These are phyloP conservation scores for Cataglyphis cursor DNA, from an alignment of 2,888 invertebrate species.

Conservation along the genomic window DNA sequence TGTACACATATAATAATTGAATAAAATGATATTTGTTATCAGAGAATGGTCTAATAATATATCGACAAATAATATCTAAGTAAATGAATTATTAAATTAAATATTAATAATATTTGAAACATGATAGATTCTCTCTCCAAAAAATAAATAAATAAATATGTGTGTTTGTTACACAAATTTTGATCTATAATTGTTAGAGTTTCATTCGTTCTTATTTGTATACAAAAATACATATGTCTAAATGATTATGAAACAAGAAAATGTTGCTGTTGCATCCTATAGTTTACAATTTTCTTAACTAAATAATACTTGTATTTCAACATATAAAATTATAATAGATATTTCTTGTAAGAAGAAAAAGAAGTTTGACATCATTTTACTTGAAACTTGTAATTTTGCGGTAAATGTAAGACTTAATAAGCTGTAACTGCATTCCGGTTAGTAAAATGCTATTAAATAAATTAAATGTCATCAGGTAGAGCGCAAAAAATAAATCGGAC, in stretches of 20 bases:
- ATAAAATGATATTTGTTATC: neutral
- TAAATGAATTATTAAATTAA: neutral
- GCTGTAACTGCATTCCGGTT: slow-evolving; percentile 13
- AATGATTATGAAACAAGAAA: neutral
- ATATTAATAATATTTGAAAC: neutral
- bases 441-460: slow-evolving; percentile 14
- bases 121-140: neutral
- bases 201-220: neutral
- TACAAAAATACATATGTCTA: neutral
- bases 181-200: neutral
- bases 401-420: slow-evolving; percentile 33
- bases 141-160: no score
- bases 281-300: slow-evolving; percentile 13
- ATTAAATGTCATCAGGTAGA: neutral
- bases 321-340: neutral
- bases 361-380: slow-evolving; percentile 8
- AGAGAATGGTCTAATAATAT: neutral
- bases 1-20: neutral
- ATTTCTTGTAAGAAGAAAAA: slow-evolving; percentile 25
- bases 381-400: slow-evolving; percentile 29
- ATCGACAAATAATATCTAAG: neutral
- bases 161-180: neutral
- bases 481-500: slow-evolving; percentile 12
- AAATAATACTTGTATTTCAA: slow-evolving; percentile 22
- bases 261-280: neutral